These are phyloP conservation scores for Cydia strobilella DNA, from an alignment of 1,140 invertebrate species.

Conservation along the genomic window DNA sequence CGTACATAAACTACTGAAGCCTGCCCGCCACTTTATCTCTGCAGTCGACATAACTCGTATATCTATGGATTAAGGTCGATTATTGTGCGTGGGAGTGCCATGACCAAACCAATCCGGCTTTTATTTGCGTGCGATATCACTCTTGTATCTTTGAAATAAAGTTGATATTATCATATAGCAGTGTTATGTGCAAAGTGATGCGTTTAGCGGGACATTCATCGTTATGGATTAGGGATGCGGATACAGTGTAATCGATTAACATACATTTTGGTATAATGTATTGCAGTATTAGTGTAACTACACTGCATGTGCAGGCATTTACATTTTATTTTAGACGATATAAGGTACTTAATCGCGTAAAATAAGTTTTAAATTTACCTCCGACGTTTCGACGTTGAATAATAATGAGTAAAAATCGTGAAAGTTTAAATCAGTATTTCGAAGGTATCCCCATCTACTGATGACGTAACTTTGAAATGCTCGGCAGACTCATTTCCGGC, in stretches of 20 bases:
- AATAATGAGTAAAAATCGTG: no score
- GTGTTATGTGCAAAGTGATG: background rate
- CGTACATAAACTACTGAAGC: background rate
- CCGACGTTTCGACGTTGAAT: no score
- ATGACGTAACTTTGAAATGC: no score
- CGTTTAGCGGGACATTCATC: slow-evolving; percentile 4
- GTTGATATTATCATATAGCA: background rate
- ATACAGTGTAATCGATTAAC: background rate
- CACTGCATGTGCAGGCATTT: background rate
- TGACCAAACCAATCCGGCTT: background rate
- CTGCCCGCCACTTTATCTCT: background rate
- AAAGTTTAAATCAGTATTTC: no score
- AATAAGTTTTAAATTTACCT: no score
- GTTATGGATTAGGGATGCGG: slow-evolving; percentile 4
- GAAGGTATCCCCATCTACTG: no score
- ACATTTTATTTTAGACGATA: no score
- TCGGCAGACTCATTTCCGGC: no score
- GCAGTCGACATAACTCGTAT: background rate
- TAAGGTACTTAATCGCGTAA: no score
- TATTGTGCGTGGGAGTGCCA: background rate
- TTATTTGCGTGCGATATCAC: background rate
- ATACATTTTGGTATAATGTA: background rate
- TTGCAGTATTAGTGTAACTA: background rate
- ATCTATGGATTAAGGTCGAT: background rate
- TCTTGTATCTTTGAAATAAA: background rate